Evolutionary conservation across 2,797 vertebrate genomes (phyloP).

Genomic region (Echeneis naucrates): DNA sequence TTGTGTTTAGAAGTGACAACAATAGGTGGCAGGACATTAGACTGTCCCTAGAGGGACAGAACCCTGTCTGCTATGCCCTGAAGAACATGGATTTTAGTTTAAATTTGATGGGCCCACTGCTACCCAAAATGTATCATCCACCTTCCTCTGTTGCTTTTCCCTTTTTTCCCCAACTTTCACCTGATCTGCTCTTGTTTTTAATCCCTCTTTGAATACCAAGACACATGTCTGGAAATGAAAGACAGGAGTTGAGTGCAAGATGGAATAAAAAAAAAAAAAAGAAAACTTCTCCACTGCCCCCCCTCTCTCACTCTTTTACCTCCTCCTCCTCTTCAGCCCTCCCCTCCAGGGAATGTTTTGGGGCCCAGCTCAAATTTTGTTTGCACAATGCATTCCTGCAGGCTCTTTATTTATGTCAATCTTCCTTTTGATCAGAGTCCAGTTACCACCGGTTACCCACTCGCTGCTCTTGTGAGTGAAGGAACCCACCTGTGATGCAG

Average conservation of each 20-base stretch:
- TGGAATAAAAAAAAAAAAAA: slow-evolving; percentile 66
- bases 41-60: slow-evolving; percentile 79
- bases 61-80: slow-evolving; percentile 68
- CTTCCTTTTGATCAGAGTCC: slow-evolving; percentile 87
- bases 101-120: slow-evolving; percentile 46
- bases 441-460: slow-evolving; percentile 83
- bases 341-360: slow-evolving; percentile 84
- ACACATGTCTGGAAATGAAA: slow-evolving; percentile 67
- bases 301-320: slow-evolving; percentile 39
- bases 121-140: slow-evolving; percentile 32
- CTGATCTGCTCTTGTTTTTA: slow-evolving; percentile 48
- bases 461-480: slow-evolving; percentile 89
- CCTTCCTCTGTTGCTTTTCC: neutral
- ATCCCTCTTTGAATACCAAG: slow-evolving; percentile 43
- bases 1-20: slow-evolving; percentile 81
- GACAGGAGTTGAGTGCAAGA: slow-evolving; percentile 61
- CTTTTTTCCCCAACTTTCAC: slow-evolving; percentile 17
- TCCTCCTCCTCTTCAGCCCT: slow-evolving; percentile 39
- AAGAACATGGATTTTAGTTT: slow-evolving; percentile 59
- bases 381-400: slow-evolving; percentile 89
- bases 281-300: slow-evolving; percentile 54
- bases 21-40: slow-evolving; percentile 76
- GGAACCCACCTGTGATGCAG: slow-evolving; percentile 93
- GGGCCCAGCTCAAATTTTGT: slow-evolving; percentile 87
- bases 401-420: slow-evolving; percentile 90